Evolutionary conservation across 2,113 vertebrate species (phyloP), one percentile per base, ranked within the genome.

Genomic region (Apus apus): DNA sequence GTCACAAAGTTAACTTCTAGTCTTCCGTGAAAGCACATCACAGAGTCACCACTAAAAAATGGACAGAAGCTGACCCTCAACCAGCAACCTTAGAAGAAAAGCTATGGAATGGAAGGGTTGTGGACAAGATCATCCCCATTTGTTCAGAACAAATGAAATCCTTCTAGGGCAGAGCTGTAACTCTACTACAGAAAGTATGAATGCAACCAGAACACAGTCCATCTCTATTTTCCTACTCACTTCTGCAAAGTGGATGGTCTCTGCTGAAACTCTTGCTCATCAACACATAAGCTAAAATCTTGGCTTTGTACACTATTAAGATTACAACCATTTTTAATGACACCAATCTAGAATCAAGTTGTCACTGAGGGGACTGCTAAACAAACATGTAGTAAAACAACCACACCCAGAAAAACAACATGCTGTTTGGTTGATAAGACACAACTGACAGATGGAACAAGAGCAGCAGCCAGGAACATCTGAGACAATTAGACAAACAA

Each of bases 351-450:
- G 40, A 68, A 50, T 46, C 14, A 81, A 57, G 40, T 46, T 89
- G 73, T 91, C 66, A 72, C 45, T 46, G 45, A 75, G 38, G 54
- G 40, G n/a, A 50, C 36, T 68, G 58, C 54, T 94, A 76, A 89
- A 95, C 91, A 95, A 96, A 96, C 93, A 95, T 95, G 94, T 94
- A 85, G 91, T 94, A 85, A 93, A 84, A 87, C 76, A 65, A 79
- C 53, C 82, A 72, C 70, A 76, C 53, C 74, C 70, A 91, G 74
- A 90, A 75, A 30, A 80, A 83, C 30, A 92, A 45, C 76, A 85
- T 91, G 91, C 89, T 85, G 80, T 85, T 77, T 89, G 60, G 34
- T 56, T 93, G 87, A 8, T 68, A 91, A 57, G 66, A 94, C 87
- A 51, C 1, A 95, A 82, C 82, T 80, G 85, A 90, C 74, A 79